Evolutionary conservation across 2,797 vertebrate species (phyloP).

Genomic region (Phoebastria nigripes): DNA sequence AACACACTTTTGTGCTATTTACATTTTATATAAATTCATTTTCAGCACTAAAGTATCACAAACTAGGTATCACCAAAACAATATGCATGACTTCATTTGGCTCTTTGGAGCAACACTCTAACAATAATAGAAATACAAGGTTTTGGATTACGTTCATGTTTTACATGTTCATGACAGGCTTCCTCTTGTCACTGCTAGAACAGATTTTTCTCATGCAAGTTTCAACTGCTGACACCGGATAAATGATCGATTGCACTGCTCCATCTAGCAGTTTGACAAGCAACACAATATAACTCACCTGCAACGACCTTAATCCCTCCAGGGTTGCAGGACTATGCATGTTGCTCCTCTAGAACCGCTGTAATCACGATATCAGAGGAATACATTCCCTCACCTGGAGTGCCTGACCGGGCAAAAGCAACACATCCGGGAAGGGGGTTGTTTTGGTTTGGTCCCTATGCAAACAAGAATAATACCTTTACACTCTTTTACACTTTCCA

Average conservation of each 20-base stretch:
- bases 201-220: background rate
- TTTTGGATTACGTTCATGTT: background rate
- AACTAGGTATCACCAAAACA: background rate
- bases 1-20: background rate
- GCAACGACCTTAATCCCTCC: background rate
- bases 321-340: background rate
- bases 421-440: background rate
- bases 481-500: background rate
- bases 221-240: background rate
- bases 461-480: background rate
- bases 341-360: background rate
- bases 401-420: background rate
- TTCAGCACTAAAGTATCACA: background rate
- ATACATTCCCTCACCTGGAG: background rate
- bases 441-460: background rate
- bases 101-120: background rate
- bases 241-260: background rate
- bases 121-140: background rate
- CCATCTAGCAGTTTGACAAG: background rate
- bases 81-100: background rate
- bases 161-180: background rate
- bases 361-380: background rate
- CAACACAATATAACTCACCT: background rate
- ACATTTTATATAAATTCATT: background rate
- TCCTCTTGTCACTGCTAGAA: background rate